Conservation (phyloP, 1,140 invertebrate species). For the Trissolcus basalis region DNA sequence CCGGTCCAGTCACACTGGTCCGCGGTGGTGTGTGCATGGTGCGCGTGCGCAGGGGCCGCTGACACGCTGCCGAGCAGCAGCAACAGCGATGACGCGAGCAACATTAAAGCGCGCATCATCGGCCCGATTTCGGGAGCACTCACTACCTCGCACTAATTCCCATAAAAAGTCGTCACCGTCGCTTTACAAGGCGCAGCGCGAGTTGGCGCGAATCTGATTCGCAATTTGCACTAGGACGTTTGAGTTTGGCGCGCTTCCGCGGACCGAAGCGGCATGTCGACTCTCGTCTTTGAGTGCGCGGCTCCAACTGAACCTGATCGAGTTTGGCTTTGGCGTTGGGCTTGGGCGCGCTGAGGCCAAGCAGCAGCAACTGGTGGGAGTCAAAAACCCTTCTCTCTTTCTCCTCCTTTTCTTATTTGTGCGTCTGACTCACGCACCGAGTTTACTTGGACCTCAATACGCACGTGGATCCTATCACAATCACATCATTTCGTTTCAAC, state of each 20-base stretch:
- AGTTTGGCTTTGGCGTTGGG: no score
- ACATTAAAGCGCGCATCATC: slow-evolving; percentile 40
- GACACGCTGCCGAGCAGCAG: slow-evolving; percentile 50
- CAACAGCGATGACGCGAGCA: slow-evolving; percentile 49
- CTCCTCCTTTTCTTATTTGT: no score
- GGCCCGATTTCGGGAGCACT: slow-evolving; percentile 24
- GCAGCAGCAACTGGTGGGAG: no score
- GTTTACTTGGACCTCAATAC: no score
- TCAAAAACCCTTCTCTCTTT: no score
- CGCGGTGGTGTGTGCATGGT: slow-evolving; percentile 62
- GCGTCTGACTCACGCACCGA: no score
- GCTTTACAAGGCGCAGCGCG: background rate
- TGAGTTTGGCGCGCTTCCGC: slow-evolving; percentile 28
- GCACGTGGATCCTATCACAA: no score
- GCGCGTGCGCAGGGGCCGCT: slow-evolving; percentile 64
- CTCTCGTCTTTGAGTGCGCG: slow-evolving; percentile 30
- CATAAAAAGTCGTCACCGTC: background rate
- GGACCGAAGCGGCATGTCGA: slow-evolving; percentile 47
- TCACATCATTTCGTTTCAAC: no score
- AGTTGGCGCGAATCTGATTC: background rate
- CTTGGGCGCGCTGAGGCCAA: no score
- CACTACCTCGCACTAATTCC: background rate
- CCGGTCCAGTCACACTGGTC: slow-evolving; percentile 75
- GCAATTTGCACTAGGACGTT: background rate
- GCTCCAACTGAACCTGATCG: slow-evolving; percentile 44